A percentile compares a stretch with the other conserved stretches of the same genome.
phyloP scores from a whole-genome alignment of 2,888 invertebrate species.

The Lobophora halterata region DNA sequence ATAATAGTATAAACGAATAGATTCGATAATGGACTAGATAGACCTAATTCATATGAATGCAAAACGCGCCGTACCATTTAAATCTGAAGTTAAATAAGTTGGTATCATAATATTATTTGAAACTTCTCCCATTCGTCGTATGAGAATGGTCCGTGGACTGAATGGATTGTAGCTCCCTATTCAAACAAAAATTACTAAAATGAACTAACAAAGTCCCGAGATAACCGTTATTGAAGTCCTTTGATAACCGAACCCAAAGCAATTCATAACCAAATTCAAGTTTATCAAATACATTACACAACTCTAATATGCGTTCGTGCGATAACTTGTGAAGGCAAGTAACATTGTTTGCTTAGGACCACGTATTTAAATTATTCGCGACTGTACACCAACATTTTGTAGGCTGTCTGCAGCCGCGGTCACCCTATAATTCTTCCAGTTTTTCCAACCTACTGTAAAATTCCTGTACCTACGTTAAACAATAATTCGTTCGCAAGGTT shows the following conservation, averaged over 20 bases:
- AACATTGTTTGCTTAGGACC: constrained; percentile 60
- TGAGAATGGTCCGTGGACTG: too few species aligned
- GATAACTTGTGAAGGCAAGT: constrained; percentile 50
- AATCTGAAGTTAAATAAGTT: too few species aligned
- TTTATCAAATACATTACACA: constrained; percentile 39
- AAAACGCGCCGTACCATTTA: too few species aligned
- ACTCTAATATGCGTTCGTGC: constrained; percentile 45
- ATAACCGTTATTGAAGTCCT: constrained; percentile 29
- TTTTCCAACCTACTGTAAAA: constrained; percentile 42
- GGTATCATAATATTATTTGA: too few species aligned
- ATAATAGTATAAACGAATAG: too few species aligned
- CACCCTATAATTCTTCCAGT: constrained; percentile 49
- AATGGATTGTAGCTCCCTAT: too few species aligned
- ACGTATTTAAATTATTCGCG: constrained; percentile 61
- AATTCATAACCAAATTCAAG: constrained; percentile 35
- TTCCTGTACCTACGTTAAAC: constrained; percentile 35
- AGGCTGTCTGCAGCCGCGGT: constrained; percentile 52
- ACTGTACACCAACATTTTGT: constrained; percentile 56
- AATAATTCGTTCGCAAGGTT: constrained; percentile 11
- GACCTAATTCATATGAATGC: too few species aligned
- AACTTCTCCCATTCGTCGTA: too few species aligned
- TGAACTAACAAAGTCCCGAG: constrained; percentile 6
- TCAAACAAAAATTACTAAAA: constrained; percentile 13
- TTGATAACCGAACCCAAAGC: constrained; percentile 21
- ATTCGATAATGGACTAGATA: too few species aligned